phyloP scores from a whole-genome alignment of 2,113 vertebrate species.

The Dipodomys spectabilis region DNA sequence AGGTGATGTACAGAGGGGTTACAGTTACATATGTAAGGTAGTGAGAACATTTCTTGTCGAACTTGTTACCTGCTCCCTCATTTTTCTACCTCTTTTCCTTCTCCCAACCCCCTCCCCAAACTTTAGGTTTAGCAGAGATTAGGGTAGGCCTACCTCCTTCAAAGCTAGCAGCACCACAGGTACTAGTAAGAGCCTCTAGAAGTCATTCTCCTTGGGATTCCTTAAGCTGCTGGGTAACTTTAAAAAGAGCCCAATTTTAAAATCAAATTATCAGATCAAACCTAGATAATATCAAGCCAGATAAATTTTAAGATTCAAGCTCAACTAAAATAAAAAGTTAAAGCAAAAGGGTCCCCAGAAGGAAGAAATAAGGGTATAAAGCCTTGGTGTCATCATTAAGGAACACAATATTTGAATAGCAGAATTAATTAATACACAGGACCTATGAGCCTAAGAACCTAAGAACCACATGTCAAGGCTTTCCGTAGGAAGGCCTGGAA shows the following conservation, averaged over 20 bases:
- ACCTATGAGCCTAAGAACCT: not conserved
- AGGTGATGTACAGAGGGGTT: too few relatives aligned
- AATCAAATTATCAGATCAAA: constrained; percentile 47
- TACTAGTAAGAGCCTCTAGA: constrained; percentile 20
- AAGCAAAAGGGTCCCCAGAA: not conserved
- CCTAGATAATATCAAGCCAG: not conserved
- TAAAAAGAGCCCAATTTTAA: not conserved
- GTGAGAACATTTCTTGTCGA: too few relatives aligned
- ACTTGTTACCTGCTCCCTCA: too few relatives aligned
- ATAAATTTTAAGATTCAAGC: not conserved
- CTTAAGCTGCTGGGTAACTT: constrained; percentile 15
- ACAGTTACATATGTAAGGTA: too few relatives aligned
- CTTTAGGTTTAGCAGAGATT: not conserved
- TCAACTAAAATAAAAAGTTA: not conserved
- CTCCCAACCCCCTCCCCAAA: not conserved
- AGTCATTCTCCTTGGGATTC: not conserved
- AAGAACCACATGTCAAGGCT: not conserved
- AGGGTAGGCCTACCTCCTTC: constrained; percentile 16
- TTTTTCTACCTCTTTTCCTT: too few relatives aligned
- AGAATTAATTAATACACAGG: not conserved
- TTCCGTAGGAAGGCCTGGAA: not conserved
- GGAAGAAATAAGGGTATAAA: not conserved
- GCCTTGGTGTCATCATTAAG: not conserved
- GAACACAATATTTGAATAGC: not conserved
- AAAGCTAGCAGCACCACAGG: not conserved